Percentiles rank a stretch among this genome's conserved stretches.
phyloP scores from a whole-genome alignment of 2,113 vertebrate genomes.

The Hippoglossus stenolepis region DNA sequence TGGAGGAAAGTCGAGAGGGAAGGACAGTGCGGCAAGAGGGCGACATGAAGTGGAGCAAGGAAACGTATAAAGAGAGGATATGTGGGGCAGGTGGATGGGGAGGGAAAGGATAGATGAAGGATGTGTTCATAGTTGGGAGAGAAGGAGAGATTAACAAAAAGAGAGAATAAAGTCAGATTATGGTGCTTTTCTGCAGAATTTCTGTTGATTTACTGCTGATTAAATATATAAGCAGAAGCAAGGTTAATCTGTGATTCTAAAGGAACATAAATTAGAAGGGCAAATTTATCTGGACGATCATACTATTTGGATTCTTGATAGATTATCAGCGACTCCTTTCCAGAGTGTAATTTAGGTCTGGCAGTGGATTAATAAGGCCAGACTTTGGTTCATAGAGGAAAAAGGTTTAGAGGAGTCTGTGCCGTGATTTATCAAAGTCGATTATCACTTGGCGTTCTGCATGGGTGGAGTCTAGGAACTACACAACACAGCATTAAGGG shows the following conservation, averaged over 20 bases:
- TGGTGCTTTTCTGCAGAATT: not conserved
- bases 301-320: constrained; percentile 15
- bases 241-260: constrained; percentile 47
- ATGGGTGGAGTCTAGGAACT: constrained; percentile 4
- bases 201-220: constrained; percentile 15
- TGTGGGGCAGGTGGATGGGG: constrained; percentile 8
- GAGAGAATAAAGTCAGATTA: constrained; percentile 31
- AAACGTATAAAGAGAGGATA: not conserved
- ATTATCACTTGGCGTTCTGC: constrained; percentile 8
- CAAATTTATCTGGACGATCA: not conserved
- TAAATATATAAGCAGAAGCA: constrained; percentile 63
- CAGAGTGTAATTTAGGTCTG: constrained; percentile 22
- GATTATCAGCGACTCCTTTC: constrained; percentile 39
- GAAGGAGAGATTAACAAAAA: constrained; percentile 24
- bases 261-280: constrained; percentile 5
- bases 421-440: constrained; percentile 14
- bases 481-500: constrained; percentile 4
- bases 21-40: not conserved
- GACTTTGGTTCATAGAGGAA: not conserved
- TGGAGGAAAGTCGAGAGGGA: not conserved
- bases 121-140: constrained; percentile 1
- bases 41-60: not conserved
- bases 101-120: not conserved
- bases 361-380: constrained; percentile 22
- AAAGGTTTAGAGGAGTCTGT: constrained; percentile 2